Conservation (phyloP, 2,797 vertebrate genomes). For the Channallabes apus region DNA sequence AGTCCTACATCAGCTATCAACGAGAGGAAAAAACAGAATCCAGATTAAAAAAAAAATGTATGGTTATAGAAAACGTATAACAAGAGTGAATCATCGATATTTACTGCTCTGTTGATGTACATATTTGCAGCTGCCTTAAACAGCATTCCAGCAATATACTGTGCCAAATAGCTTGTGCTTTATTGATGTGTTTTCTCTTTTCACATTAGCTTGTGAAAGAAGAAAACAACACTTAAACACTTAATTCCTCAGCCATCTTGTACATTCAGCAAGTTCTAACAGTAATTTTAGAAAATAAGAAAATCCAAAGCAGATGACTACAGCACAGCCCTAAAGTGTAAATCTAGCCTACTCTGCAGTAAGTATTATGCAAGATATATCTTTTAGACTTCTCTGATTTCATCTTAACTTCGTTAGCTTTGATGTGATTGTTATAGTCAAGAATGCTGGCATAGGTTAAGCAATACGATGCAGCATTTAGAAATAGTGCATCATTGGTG, state of each 20-base stretch:
- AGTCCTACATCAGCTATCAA: not conserved
- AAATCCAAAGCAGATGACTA: slow-evolving; percentile 29
- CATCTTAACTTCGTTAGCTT: not conserved
- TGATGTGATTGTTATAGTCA: slow-evolving; percentile 22
- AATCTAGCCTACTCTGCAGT: slow-evolving; percentile 5
- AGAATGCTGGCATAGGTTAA: not conserved
- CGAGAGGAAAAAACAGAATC: not conserved
- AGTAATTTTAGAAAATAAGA: slow-evolving; percentile 2
- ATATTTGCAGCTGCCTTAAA: slow-evolving; percentile 6
- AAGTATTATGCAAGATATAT: not conserved
- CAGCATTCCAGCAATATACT: slow-evolving; percentile 1
- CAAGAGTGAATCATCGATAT: not conserved
- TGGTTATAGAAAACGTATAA: not conserved
- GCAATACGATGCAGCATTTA: not conserved
- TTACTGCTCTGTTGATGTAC: not conserved
- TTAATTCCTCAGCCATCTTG: slow-evolving; percentile 19
- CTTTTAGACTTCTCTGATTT: not conserved
- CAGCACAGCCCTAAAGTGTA: slow-evolving; percentile 10
- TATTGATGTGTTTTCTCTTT: slow-evolving; percentile 26
- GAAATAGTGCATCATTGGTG: not conserved
- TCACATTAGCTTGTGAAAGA: slow-evolving; percentile 24
- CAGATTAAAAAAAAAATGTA: no score
- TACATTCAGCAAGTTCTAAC: slow-evolving; percentile 24
- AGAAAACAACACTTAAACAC: slow-evolving; percentile 33
- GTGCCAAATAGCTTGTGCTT: slow-evolving; percentile 20